phyloP scores from a whole-genome alignment of 2,888 invertebrate species.

The Protodeltote pygarga region DNA sequence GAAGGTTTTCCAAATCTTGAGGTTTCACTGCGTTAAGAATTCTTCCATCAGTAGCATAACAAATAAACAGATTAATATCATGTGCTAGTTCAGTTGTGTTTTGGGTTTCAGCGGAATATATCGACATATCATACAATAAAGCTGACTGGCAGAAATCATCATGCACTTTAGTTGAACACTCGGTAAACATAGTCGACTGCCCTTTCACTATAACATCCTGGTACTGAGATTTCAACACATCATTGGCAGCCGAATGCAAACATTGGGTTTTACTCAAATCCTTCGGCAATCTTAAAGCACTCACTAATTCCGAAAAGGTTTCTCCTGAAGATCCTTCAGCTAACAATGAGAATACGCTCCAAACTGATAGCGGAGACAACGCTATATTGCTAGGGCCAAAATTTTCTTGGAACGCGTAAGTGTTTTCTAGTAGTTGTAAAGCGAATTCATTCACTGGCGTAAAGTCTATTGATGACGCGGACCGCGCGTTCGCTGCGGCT shows the following conservation, averaged over 20 bases:
- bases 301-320: conserved; percentile 74
- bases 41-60: conserved; percentile 88
- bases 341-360: conserved; percentile 76
- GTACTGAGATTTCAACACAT: conserved; percentile 62
- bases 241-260: conserved; percentile 66
- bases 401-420: conserved; percentile 72
- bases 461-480: conserved; percentile 67
- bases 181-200: conserved; percentile 72
- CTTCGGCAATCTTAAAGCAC: conserved; percentile 66
- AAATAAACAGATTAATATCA: conserved; percentile 90
- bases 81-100: conserved; percentile 80
- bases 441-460: conserved; percentile 73
- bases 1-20: conserved; percentile 70
- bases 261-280: conserved; percentile 71
- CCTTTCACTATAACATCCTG: conserved; percentile 69
- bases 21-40: conserved; percentile 89
- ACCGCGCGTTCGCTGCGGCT: conserved; percentile 57
- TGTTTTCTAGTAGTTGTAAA: conserved; percentile 71
- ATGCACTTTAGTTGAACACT: conserved; percentile 67
- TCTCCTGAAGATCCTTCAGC: conserved; percentile 79
- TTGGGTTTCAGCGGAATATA: conserved; percentile 86
- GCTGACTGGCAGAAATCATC: conserved; percentile 78
- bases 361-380: conserved; percentile 76
- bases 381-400: conserved; percentile 73
- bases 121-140: conserved; percentile 80